phyloP scores from a whole-genome alignment of 2,113 vertebrate species.

The Haplochromis burtoni region DNA sequence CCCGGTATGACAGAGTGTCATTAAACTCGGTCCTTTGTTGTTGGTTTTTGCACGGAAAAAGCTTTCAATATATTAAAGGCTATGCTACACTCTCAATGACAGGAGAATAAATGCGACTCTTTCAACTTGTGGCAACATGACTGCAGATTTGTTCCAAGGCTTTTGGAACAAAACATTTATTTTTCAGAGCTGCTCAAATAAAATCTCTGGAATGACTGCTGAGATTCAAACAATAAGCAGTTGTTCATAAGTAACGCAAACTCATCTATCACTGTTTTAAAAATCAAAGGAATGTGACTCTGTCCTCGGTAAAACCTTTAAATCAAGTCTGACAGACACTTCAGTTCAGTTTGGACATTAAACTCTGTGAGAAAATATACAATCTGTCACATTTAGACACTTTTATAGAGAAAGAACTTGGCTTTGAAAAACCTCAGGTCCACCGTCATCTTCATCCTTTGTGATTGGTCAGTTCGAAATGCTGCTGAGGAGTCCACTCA shows the following conservation, averaged over 20 bases:
- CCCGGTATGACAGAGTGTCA: accelerated
- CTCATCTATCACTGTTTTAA: neutral
- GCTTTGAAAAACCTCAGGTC: neutral
- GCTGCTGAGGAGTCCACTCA: neutral
- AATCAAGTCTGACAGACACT: neutral
- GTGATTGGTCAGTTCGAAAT: slow-evolving; percentile 14
- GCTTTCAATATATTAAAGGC: neutral
- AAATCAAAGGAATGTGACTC: neutral
- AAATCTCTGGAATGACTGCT: neutral
- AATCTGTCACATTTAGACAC: neutral
- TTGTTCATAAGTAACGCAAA: neutral
- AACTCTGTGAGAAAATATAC: neutral
- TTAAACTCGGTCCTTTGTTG: neutral
- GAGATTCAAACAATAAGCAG: neutral
- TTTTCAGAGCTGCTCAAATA: neutral
- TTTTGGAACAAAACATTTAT: neutral
- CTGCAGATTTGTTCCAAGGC: neutral
- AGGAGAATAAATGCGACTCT: neutral
- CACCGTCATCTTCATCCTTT: neutral
- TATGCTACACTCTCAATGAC: neutral
- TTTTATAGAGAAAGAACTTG: slow-evolving; percentile 3
- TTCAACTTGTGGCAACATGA: neutral
- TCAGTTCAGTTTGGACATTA: neutral
- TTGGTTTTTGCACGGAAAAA: neutral
- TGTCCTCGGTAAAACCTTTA: neutral